Base-by-base conservation (phyloP, 2,797 vertebrate species). In the Coracias cyanogaster region DNA sequence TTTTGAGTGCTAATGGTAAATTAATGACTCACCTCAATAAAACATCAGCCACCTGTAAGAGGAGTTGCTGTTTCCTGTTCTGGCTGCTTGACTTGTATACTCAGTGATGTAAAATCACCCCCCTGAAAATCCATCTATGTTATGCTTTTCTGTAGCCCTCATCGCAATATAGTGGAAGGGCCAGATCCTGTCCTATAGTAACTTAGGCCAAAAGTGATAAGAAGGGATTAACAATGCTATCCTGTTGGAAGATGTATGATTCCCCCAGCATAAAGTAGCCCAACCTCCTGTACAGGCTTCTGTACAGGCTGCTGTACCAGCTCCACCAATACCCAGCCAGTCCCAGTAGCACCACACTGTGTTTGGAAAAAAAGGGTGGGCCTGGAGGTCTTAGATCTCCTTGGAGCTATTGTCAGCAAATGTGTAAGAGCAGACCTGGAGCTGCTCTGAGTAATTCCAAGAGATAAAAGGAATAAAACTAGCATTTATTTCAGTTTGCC, bases 1-100 rank as follows among this genome's bases (percentile, higher is more conserved):
- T 88, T 95, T 45, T 61, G 82, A 78, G 21, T 51, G 21, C 48
- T 78, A 82, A 87, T 74, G 64, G 72, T 81, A 86, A 89, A 83
- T 67, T 86, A 91, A 76, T 86, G 78, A 69, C 72, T 93, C 80
- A 77, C 20, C 29, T 82, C 52, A 67, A 33, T 72, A 72, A 88
- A 86, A 89, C 29, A 93, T 54, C 69, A 91, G 55, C 46, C 57
- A 43, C 65, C 72, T 66, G 28, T 65, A 77, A 72, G 41, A 77
- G 46, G 29, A 91, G 31, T 15, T 91, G 49, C 46, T 49, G 26
- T 77, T 51, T 80, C 49, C 69, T 77, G 35, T 60, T 89, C 49
- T 81, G 58, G 5, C 24, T 55, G 22, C 15, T 39, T 80, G 52
- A 58, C 20, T 84, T 85, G 33, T 85, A 51, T 58, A 37, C 17